phyloP scores from a whole-genome alignment of 2,797 vertebrate genomes.

The Semotilus atromaculatus region DNA sequence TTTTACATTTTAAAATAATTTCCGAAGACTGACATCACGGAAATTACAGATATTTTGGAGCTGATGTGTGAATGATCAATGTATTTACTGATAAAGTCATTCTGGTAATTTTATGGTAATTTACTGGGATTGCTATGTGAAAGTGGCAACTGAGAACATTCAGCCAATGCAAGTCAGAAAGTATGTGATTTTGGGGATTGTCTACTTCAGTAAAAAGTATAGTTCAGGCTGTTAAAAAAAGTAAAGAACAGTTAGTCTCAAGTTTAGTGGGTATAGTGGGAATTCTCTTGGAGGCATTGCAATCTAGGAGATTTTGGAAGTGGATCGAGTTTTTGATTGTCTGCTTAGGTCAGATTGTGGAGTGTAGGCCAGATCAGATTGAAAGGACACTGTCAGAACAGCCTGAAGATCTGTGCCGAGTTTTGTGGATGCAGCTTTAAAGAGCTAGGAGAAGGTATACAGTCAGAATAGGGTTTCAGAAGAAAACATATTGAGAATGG shows the following conservation, averaged over 20 bases:
- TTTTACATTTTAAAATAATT: not conserved
- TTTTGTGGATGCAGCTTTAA: not conserved
- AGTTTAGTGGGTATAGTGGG: not conserved
- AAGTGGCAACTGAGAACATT: not conserved
- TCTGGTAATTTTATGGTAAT: not conserved
- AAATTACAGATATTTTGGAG: too few species aligned
- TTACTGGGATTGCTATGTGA: not conserved
- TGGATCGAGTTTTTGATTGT: not conserved
- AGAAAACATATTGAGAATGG: not conserved
- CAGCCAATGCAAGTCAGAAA: not conserved
- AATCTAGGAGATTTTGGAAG: not conserved
- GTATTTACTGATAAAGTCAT: not conserved
- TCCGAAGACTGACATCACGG: not conserved
- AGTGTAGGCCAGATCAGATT: not conserved
- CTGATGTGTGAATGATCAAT: not conserved
- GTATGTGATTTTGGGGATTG: not conserved
- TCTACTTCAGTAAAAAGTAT: not conserved
- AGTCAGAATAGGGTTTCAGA: not conserved
- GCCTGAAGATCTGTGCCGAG: not conserved
- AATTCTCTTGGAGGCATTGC: not conserved
- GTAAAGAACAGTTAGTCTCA: not conserved
- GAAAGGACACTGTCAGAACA: constrained; percentile 1
- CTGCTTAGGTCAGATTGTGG: not conserved
- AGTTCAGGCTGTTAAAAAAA: not conserved
- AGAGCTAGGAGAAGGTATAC: not conserved